Conservation (phyloP, 2,113 vertebrate species). For the Chinchilla lanigera region DNA sequence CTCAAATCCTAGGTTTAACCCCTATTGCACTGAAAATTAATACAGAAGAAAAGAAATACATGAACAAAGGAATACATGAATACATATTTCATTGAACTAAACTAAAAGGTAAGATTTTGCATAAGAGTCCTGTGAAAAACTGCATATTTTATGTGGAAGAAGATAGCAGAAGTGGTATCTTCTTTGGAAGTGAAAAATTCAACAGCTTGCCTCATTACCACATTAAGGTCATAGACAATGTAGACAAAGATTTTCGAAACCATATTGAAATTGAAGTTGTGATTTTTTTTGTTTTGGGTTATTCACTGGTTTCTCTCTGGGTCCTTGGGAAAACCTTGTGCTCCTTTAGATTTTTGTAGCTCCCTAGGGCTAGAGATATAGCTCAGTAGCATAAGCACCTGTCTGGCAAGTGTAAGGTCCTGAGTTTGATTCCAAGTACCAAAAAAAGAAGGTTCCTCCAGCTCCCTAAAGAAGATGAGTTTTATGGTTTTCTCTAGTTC, state of each 20-base stretch:
- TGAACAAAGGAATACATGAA: not conserved
- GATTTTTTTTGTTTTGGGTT: not conserved
- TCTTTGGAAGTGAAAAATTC: not conserved
- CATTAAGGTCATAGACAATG: not conserved
- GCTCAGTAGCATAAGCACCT: too few relatives aligned
- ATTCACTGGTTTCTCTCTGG: not conserved
- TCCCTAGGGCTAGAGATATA: too few relatives aligned
- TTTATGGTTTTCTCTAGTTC: not conserved
- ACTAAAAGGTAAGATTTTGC: not conserved
- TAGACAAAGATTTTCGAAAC: not conserved
- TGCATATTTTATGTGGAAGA: not conserved
- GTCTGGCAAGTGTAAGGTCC: too few relatives aligned
- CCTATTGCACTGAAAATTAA: not conserved
- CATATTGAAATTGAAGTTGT: not conserved
- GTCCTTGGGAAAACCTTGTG: not conserved
- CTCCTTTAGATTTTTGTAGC: not conserved
- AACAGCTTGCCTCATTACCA: not conserved
- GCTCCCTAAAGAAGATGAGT: not conserved
- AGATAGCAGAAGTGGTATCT: not conserved
- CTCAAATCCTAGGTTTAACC: not conserved
- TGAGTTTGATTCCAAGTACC: too few relatives aligned
- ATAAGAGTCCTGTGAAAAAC: not conserved
- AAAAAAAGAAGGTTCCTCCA: too few relatives aligned
- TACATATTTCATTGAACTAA: not conserved
- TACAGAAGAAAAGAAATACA: not conserved